A percentile compares a stretch with the other conserved stretches of the same genome.
These are phyloP conservation scores for Halcyon senegalensis DNA, from an alignment of 2,113 vertebrate genomes.

Conservation along the genomic window DNA sequence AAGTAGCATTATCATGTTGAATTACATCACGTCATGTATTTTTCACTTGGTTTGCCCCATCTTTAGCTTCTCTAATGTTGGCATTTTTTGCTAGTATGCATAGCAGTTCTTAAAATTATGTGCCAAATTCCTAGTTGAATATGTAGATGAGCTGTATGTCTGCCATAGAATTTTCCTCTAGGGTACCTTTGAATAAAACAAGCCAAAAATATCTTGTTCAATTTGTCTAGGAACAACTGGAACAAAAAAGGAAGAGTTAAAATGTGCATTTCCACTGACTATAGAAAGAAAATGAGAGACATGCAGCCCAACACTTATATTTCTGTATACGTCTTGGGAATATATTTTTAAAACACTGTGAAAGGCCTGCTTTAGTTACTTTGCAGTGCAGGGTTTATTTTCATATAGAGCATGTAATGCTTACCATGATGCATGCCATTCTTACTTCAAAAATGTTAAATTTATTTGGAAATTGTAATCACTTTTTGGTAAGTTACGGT, in stretches of 20 bases:
- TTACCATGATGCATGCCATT: not conserved
- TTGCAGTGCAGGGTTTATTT: not conserved
- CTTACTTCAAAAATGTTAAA: not conserved
- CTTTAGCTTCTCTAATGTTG: constrained; percentile 15
- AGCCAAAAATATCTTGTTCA: constrained; percentile 58
- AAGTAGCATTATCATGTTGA: not conserved
- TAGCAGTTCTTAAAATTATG: constrained; percentile 16
- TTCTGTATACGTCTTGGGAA: not conserved
- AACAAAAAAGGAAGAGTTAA: constrained; percentile 16
- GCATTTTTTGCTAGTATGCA: constrained; percentile 7
- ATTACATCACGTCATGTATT: constrained; percentile 18
- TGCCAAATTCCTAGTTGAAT: constrained; percentile 55
- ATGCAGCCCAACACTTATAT: not conserved
- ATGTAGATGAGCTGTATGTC: constrained; percentile 58
- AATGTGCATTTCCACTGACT: not conserved
- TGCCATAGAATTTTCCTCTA: constrained; percentile 63
- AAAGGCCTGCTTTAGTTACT: not conserved
- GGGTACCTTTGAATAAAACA: constrained; percentile 21
- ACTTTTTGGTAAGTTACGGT: not conserved
- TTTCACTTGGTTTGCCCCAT: not conserved
- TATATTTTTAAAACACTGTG: not conserved
- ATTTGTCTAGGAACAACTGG: constrained; percentile 33
- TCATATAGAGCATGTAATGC: not conserved
- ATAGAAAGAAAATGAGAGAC: not conserved
- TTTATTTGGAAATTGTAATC: not conserved